Percentiles rank a stretch among this genome's conserved stretches.
phyloP scores from a whole-genome alignment of 2,797 vertebrate genomes.

The Lophius americanus region DNA sequence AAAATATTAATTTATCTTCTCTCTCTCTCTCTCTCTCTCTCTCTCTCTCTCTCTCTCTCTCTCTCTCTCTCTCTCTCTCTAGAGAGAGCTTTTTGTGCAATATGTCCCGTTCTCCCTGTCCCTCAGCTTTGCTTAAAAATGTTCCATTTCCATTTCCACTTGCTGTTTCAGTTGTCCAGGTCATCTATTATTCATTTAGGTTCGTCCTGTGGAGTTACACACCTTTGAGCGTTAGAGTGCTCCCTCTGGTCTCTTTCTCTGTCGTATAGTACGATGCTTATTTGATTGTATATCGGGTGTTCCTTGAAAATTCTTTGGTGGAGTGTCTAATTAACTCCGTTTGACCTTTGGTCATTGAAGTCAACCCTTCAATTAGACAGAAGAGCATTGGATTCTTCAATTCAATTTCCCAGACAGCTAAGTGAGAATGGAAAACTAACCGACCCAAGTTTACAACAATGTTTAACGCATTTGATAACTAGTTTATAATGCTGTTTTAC shows the following conservation, averaged over 20 bases:
- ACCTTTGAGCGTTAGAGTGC: conserved; percentile 13
- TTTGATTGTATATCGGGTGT: conserved; percentile 45
- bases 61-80: not conserved
- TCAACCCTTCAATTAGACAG: conserved; percentile 2
- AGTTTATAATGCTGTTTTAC: too few relatives aligned
- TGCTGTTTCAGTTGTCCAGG: conserved; percentile 43
- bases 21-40: conserved; percentile 3
- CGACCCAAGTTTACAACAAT: not conserved
- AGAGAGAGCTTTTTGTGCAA: too few relatives aligned
- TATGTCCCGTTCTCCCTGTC: not conserved
- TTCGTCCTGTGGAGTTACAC: conserved; percentile 34
- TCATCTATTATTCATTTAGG: conserved; percentile 63
- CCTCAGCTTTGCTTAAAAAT: conserved; percentile 32
- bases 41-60: not conserved
- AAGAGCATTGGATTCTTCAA: not conserved
- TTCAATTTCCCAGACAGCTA: not conserved
- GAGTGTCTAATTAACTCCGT: conserved; percentile 35
- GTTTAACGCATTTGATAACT: too few relatives aligned
- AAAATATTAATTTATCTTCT: conserved; percentile 54
- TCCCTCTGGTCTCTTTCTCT: conserved; percentile 16
- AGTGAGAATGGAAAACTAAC: not conserved
- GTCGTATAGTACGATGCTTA: conserved; percentile 23
- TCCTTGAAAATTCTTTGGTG: conserved; percentile 24
- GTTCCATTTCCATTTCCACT: conserved; percentile 56
- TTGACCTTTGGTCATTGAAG: conserved; percentile 38